Base-by-base conservation (phyloP, 2,113 vertebrate species). In the Ivindomyrus marchei region DNA sequence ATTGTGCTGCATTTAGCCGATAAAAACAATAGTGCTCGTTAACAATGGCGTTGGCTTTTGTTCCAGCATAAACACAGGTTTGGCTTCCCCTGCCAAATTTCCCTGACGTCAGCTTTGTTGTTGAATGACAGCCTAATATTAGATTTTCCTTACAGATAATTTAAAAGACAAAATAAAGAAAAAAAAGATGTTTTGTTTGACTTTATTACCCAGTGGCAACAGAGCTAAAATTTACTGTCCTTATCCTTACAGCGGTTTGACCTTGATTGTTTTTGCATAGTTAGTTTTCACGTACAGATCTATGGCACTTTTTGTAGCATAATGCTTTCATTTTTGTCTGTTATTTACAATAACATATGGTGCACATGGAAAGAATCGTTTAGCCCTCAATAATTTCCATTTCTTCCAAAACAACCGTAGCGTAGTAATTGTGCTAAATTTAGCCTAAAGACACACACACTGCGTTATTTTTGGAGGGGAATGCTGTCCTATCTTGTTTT, bases 41-140 rank as follows among this genome's bases (percentile, higher is more conserved):
- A 86, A 90, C 87, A 90, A 91, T 91, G 62, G 77, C 21, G 6
- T 53, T 88, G 47, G 87, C 92, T 88, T 90, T 89, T 83, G 84
- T 90, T 89, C 90, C 93, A 88, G 91, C 91, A 93, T 94, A 95
- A 94, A 94, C 93, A 94, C 89, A 92, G 90, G 93, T 94, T 92
- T 94, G 93, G 94, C 94, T 93, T 46, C 92, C 94, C 92, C 93
- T 87, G 83, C 91, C 91, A 92, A 93, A 80, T 90, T 91, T 92
- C 93, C 91, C 92, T 91, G 91, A 92, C 91, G 90, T 89, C 7
- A 24, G 89, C 88, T 95, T 94, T 94, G 94, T 94, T 92, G 74
- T 15, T 87, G 87, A 36, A 88, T 53, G 42, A n/a, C 2, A 53
- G 31, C 7, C 49, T 53, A 1, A 42, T 53, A 53, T 31, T 15